phyloP scores from a whole-genome alignment of 2,888 invertebrate genomes.

The Polydrusus cervinus region DNA sequence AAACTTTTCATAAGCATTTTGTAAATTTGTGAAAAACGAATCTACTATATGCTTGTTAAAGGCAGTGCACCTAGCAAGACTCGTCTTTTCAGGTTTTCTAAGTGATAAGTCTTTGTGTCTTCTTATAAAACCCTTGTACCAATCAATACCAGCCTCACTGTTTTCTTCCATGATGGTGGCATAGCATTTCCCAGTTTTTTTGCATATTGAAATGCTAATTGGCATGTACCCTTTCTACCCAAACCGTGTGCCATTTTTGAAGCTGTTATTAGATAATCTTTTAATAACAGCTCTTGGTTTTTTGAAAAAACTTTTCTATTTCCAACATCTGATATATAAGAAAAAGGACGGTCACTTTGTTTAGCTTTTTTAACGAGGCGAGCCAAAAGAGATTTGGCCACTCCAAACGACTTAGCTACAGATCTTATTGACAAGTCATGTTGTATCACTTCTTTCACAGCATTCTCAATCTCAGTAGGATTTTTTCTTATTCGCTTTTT shows the following conservation, averaged over 20 bases:
- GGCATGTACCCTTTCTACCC: background rate
- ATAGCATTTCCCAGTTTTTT: background rate
- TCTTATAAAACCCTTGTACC: constrained; percentile 52
- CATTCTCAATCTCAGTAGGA: too few relatives aligned
- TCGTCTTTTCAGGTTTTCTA: constrained; percentile 60
- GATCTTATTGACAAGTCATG: too few relatives aligned
- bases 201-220: constrained; percentile 24
- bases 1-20: constrained; percentile 18
- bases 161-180: constrained; percentile 4
- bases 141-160: constrained; percentile 41
- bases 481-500: too few relatives aligned
- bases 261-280: background rate
- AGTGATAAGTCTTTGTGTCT: constrained; percentile 55
- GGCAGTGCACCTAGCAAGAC: constrained; percentile 59
- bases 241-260: background rate
- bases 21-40: constrained; percentile 54
- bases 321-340: too few relatives aligned
- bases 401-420: too few relatives aligned
- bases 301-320: too few relatives aligned
- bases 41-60: constrained; percentile 60
- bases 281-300: too few relatives aligned
- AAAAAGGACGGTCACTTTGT: too few relatives aligned
- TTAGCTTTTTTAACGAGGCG: too few relatives aligned
- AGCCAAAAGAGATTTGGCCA: too few relatives aligned
- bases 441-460: too few relatives aligned